Conservation (phyloP, 2,888 invertebrate genomes). For the Diaperis boleti region DNA sequence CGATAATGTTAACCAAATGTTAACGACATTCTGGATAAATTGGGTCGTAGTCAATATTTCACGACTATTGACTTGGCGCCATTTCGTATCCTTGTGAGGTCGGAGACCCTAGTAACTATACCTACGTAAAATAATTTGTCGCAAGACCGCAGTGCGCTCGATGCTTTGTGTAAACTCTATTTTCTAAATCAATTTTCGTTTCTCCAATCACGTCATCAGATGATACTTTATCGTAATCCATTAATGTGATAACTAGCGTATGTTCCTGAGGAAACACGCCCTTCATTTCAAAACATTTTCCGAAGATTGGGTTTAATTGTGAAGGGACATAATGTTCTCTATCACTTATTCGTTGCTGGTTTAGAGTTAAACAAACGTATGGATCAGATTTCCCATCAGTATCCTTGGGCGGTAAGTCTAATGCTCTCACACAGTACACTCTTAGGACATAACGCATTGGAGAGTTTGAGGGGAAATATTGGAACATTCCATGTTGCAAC, state of each 20-base stretch:
- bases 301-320: slow-evolving; percentile 86
- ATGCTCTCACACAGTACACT: slow-evolving; percentile 81
- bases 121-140: slow-evolving; percentile 74
- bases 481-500: slow-evolving; percentile 72
- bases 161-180: slow-evolving; percentile 84
- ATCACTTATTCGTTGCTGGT: slow-evolving; percentile 75
- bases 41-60: too few species aligned
- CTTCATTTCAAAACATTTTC: slow-evolving; percentile 82
- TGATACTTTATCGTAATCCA: slow-evolving; percentile 78
- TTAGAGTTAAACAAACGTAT: slow-evolving; percentile 79
- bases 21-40: too few species aligned
- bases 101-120: too few species aligned
- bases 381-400: slow-evolving; percentile 81
- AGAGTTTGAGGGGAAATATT: slow-evolving; percentile 73
- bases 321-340: slow-evolving; percentile 78
- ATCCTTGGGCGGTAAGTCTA: slow-evolving; percentile 80
- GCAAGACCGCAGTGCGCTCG: slow-evolving; percentile 84
- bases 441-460: slow-evolving; percentile 76
- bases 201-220: slow-evolving; percentile 86
- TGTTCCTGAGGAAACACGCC: slow-evolving; percentile 82
- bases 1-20: too few species aligned
- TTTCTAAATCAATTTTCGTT: slow-evolving; percentile 88
- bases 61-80: too few species aligned
- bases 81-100: too few species aligned
- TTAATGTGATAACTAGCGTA: slow-evolving; percentile 77